These are phyloP conservation scores for Lepus timidus DNA, from an alignment of 2,113 vertebrate genomes.

Conservation along the genomic window DNA sequence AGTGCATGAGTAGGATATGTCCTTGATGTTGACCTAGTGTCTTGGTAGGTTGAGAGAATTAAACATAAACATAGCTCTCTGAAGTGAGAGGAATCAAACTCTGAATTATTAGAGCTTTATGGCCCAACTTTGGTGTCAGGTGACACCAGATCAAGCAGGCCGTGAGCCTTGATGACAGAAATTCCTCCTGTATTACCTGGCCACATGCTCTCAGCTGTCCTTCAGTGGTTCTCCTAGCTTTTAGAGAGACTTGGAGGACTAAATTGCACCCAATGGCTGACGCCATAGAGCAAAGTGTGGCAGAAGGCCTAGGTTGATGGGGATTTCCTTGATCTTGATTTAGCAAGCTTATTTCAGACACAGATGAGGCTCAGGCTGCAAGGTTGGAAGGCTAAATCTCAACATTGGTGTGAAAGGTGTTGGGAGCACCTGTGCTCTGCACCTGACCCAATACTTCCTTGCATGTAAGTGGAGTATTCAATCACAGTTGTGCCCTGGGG, in stretches of 20 bases:
- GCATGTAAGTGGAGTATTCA: not conserved
- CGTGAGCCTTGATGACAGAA: not conserved
- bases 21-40: not conserved
- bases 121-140: not conserved
- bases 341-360: not conserved
- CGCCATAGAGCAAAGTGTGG: not conserved
- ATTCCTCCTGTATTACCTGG: not conserved
- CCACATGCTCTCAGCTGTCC: not conserved
- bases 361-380: not conserved
- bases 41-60: not conserved
- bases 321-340: not conserved
- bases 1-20: not conserved
- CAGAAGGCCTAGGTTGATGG: not conserved
- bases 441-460: not conserved
- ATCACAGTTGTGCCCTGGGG: not conserved
- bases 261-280: not conserved
- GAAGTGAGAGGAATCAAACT: not conserved
- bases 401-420: not conserved
- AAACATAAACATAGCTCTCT: not conserved
- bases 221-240: not conserved
- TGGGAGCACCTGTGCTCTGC: not conserved
- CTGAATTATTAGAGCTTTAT: not conserved
- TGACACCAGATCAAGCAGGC: not conserved
- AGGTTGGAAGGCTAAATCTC: not conserved
- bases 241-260: not conserved